A percentile compares a stretch with the other conserved stretches of the same genome.
phyloP scores from a whole-genome alignment of 1,140 invertebrate genomes.

The Diachasmimorpha longicaudata region DNA sequence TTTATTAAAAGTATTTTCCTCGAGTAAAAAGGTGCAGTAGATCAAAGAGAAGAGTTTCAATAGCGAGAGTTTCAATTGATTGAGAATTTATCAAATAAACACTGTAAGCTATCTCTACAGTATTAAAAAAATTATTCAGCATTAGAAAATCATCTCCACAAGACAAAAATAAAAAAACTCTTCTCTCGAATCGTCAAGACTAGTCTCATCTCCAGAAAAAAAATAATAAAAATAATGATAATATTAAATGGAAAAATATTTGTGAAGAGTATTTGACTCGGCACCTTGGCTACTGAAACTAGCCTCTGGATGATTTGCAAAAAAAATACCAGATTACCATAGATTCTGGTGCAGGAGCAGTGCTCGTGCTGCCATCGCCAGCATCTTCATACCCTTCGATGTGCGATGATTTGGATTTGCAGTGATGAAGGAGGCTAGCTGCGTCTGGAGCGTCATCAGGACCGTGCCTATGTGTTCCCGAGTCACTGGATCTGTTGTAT shows the following conservation, averaged over 20 bases:
- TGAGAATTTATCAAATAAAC: too few relatives aligned
- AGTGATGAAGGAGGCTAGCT: constrained; percentile 74
- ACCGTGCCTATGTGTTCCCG: constrained; percentile 84
- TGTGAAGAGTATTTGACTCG: background rate
- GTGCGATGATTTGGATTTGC: constrained; percentile 74
- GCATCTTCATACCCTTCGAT: constrained; percentile 74
- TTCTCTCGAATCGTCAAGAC: too few relatives aligned
- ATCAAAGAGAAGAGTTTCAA: background rate
- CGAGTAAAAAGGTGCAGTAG: background rate
- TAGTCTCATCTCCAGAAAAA: background rate
- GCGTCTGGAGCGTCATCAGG: constrained; percentile 75
- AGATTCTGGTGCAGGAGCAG: constrained; percentile 53
- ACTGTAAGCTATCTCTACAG: too few relatives aligned
- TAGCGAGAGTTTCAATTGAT: background rate
- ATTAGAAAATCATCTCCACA: too few relatives aligned
- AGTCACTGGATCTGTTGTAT: constrained; percentile 77
- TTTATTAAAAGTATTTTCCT: background rate
- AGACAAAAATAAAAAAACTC: too few relatives aligned
- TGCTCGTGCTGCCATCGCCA: constrained; percentile 79
- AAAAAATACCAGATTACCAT: constrained; percentile 29
- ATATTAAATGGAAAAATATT: background rate
- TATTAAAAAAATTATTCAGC: too few relatives aligned
- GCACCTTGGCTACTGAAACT: too few relatives aligned
- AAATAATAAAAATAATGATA: background rate
- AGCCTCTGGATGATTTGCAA: background rate